Percentiles rank a stretch among this genome's conserved stretches.
Evolutionary conservation across 35 echinoderm and acorn worm genomes (phyloP).

Genomic region (Apostichopus parvimensis): DNA sequence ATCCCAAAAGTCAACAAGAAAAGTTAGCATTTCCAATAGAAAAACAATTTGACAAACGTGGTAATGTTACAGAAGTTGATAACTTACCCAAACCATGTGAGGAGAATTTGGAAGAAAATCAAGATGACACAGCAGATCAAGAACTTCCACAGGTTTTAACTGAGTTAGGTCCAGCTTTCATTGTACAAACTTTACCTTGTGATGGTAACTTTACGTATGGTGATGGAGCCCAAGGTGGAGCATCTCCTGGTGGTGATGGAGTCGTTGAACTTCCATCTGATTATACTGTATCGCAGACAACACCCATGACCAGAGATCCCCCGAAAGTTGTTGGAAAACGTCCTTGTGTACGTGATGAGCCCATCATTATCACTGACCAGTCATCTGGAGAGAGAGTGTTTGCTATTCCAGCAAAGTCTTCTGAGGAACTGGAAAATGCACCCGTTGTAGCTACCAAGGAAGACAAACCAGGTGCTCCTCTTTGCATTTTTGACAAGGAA

Average conservation of each 20-base stretch:
- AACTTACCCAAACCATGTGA: neutral
- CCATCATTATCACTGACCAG: slow-evolving; percentile 11
- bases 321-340: neutral
- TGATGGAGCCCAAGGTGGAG: neutral
- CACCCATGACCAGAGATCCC: neutral
- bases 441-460: neutral
- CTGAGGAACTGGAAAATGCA: neutral
- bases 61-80: neutral
- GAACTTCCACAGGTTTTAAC: neutral
- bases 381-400: neutral
- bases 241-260: neutral
- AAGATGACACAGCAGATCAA: neutral
- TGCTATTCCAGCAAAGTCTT: slow-evolving; percentile 9
- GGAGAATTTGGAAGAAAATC: neutral
- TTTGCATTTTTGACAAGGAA: slow-evolving; percentile 18
- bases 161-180: slow-evolving; percentile 3
- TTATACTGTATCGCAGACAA: neutral
- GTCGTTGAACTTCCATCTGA: neutral
- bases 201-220: neutral
- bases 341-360: neutral
- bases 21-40: slow-evolving; percentile 10
- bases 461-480: neutral
- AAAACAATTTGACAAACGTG: neutral
- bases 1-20: slow-evolving; percentile 44
- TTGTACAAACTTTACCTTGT: neutral